Evolutionary conservation across 64 coral and sea anemone species (phyloP), one percentile per base, ranked within the genome.

Genomic region (Acropora tenuis): DNA sequence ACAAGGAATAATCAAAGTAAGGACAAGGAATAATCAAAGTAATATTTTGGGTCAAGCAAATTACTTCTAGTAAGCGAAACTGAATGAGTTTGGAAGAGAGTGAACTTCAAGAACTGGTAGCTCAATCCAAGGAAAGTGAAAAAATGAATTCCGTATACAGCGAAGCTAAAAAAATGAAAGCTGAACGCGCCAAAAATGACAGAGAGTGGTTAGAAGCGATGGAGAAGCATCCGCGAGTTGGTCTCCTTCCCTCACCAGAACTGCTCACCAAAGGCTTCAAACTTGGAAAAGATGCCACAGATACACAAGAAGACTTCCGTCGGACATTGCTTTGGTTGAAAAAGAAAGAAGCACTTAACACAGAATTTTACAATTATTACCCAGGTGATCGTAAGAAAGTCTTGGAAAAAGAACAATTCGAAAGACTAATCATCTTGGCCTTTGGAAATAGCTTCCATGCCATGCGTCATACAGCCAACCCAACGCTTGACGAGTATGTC

Each of bases 241-340:
- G 52, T 1, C 8, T 95, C 1, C 77, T 95, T 8, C 93, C 88
- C 7, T 95, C 94, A 15, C 89, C 94, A 42, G 94, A 91, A 18
- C 18, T 6, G 50, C 42, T 95, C n/a, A 10, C 50, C 1, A 44
- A 78, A 19, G 68, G 44, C 3, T 15, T 16, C 6, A 55, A 55
- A 55, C 52, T 1, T 55, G 93, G 88, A 8, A 30, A 43, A 57
- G 93, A 94, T 86, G 6, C 17, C 1, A 94, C 93, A 8, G 16
- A 94, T 44, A 90, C 92, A 16, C 1, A 15, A 53, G 9, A 41
- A 59, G 94, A 95, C 69, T 91, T 75, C 52, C 6, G 59, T 0
- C 30, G 7, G 4, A 8, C 76, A 12, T 16, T 47, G 9, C 0
- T 5, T 1, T 94, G 92, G 92, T 48, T 88, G 18, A 63, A 0